A percentile compares a stretch with the other conserved stretches of the same genome.
These are phyloP conservation scores for Chinchilla lanigera DNA, from an alignment of 2,113 vertebrate species.

Conservation along the genomic window DNA sequence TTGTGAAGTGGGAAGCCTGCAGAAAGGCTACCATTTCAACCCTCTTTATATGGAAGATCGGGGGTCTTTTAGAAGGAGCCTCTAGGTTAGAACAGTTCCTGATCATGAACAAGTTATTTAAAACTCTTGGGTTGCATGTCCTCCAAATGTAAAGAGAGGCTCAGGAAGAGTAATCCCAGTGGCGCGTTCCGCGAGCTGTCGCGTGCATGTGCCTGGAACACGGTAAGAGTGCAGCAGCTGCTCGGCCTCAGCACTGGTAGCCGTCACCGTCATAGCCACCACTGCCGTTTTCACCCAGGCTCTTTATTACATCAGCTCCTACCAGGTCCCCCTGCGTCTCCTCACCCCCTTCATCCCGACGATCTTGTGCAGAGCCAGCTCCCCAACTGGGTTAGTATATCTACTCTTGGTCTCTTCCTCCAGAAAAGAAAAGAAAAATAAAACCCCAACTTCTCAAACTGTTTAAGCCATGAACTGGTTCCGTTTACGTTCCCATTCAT, in stretches of 20 bases:
- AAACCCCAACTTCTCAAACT: not conserved
- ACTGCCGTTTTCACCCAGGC: not conserved
- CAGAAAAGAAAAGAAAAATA: not conserved
- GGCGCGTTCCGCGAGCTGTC: not conserved
- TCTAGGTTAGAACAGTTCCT: not conserved
- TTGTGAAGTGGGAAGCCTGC: not conserved
- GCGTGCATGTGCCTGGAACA: not conserved
- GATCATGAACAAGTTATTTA: not conserved
- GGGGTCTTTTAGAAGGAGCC: fast-evolving
- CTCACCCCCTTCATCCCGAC: not conserved
- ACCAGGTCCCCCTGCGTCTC: too few species aligned
- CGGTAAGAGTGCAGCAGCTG: not conserved
- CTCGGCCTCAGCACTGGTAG: too few species aligned
- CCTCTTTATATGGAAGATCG: not conserved
- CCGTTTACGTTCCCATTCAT: too few species aligned
- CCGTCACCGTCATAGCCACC: too few species aligned
- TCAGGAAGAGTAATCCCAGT: not conserved
- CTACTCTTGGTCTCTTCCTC: not conserved
- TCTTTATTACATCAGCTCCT: not conserved
- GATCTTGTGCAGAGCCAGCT: not conserved
- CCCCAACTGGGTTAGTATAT: not conserved
- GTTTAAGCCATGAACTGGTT: not conserved
- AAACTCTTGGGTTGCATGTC: not conserved
- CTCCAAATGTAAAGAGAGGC: not conserved
- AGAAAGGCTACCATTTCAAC: not conserved